Base-by-base conservation (phyloP, 2,797 vertebrate genomes). In the Oryzias dopingdopingensis region DNA sequence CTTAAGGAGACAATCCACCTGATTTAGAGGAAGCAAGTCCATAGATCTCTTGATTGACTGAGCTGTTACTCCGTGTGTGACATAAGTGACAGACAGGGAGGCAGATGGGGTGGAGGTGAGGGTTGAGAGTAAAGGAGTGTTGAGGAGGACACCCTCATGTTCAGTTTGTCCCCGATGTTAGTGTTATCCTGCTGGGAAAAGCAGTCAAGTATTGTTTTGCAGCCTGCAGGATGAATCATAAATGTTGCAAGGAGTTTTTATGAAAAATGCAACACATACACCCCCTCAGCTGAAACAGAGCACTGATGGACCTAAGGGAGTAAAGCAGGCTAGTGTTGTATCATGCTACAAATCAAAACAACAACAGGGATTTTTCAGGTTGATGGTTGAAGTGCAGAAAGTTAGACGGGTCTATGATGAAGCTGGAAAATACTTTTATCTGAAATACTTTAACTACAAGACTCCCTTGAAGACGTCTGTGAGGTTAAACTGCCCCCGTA, bases 1-100 rank as follows among this genome's bases (percentile, higher is more conserved):
- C 87, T 88, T 89, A 82, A 88, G 79, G 80, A 90, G 88, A 90
- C 90, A 91, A 89, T 91, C 86, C 81, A 89, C 85, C 90, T 91
- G 90, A 91, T 92, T 91, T 89, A 91, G 81, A 88, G 89, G 89
- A 85, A 85, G 83, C 75, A 42, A 72, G 82, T 75, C 67, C 86
- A 86, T 91, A 91, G 88, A 90, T 91, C 85, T 86, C 74, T 76
- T 83, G 86, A 89, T 87, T 88, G 90, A 90, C 89, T 87, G 72
- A 81, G 84, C 76, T 86, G 86, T 90, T 89, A 88, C 80, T 84
- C 80, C 85, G 74, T 32, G 55, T 74, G 81, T 87, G 85, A 84
- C 82, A 88, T 86, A 84, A 87, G 76, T 72, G 88, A 80, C 67
- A 2, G 65, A 77, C 67, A 51, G 67, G 55, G 55, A 65, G 62